Evolutionary conservation across 2,888 invertebrate genomes (phyloP).

Genomic region (Andrena chrysosceles): DNA sequence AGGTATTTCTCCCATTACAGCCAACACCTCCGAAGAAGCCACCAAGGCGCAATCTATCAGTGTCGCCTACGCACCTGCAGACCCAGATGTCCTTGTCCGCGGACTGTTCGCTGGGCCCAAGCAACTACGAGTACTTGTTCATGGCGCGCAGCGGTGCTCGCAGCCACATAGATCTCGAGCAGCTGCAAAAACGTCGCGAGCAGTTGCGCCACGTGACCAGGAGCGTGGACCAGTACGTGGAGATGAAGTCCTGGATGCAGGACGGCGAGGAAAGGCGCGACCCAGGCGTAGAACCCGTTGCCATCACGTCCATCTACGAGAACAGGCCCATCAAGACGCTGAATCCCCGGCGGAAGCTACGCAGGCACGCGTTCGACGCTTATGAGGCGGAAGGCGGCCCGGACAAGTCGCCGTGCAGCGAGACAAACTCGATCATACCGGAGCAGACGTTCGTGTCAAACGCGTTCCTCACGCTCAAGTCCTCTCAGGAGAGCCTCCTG

Average conservation of each 20-base stretch:
- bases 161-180: conserved; percentile 90
- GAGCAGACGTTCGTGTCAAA: conserved; percentile 86
- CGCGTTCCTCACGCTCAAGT: conserved; percentile 87
- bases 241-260: conserved; percentile 88
- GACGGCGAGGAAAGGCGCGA: conserved; percentile 81
- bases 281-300: conserved; percentile 88
- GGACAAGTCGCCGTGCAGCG: conserved; percentile 85
- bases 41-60: conserved; percentile 93
- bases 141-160: conserved; percentile 89
- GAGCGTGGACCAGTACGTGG: conserved; percentile 92
- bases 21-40: conserved; percentile 96
- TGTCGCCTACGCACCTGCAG: conserved; percentile 92
- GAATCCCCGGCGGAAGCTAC: conserved; percentile 90
- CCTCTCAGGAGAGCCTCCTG: conserved; percentile 88
- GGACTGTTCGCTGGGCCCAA: conserved; percentile 87
- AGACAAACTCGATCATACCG: conserved; percentile 74
- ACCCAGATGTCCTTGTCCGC: conserved; percentile 87
- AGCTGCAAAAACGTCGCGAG: conserved; percentile 86
- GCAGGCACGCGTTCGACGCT: conserved; percentile 88
- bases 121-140: conserved; percentile 89
- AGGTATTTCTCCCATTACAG: conserved; percentile 84
- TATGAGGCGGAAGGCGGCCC: conserved; percentile 86
- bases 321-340: conserved; percentile 90
- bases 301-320: conserved; percentile 91
- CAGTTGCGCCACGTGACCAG: conserved; percentile 88